A percentile compares a stretch with the other conserved stretches of the same genome.
Evolutionary conservation across 2,113 vertebrate species (phyloP).

Genomic region (Muscicapa adusta): DNA sequence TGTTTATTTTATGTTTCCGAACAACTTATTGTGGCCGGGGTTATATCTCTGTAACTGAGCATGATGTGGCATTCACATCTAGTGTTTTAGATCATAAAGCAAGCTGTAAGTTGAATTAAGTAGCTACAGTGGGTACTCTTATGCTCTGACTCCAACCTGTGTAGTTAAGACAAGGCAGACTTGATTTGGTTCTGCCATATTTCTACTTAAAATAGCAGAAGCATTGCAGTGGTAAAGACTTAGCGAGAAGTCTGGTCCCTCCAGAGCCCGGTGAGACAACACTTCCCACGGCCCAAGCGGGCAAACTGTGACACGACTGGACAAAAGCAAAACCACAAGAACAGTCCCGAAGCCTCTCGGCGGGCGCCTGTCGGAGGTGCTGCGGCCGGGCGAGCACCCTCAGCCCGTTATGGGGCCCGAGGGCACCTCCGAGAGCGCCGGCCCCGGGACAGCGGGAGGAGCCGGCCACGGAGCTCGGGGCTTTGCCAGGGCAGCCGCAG

Average conservation of each 20-base stretch:
- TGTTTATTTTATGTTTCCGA: background rate
- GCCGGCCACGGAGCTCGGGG: background rate
- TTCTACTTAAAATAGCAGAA: background rate
- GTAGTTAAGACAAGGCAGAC: background rate
- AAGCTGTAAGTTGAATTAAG: background rate
- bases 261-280: background rate
- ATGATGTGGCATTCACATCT: rapidly evolving
- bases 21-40: background rate
- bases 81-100: background rate
- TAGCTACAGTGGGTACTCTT: rapidly evolving
- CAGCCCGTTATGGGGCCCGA: background rate
- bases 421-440: background rate
- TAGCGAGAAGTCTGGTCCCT: background rate
- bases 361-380: background rate
- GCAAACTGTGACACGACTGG: background rate
- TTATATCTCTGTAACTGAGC: background rate
- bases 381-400: background rate
- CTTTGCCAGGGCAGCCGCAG: background rate
- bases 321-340: background rate
- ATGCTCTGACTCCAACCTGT: rapidly evolving
- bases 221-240: rapidly evolving
- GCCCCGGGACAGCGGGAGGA: background rate
- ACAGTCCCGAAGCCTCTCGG: background rate
- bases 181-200: background rate
- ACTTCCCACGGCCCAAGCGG: background rate